Percentiles rank a stretch among this genome's conserved stretches.
phyloP scores from a whole-genome alignment of 2,797 vertebrate genomes.

The Esox lucius region DNA sequence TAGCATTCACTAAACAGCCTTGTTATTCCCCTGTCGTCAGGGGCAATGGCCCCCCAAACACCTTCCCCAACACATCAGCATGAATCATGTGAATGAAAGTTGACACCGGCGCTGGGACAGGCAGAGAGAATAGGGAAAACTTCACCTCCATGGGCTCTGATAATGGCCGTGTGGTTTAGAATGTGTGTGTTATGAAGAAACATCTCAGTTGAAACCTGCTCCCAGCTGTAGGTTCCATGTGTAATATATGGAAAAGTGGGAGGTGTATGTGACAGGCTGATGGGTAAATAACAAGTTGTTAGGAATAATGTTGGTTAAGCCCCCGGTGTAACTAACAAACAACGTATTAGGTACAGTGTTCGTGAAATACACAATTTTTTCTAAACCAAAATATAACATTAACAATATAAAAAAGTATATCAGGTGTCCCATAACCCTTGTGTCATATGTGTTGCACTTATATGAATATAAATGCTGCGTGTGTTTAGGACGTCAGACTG shows the following conservation, averaged over 20 bases:
- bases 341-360: not conserved
- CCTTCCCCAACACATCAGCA: constrained; percentile 39
- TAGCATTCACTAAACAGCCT: constrained; percentile 56
- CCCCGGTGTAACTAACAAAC: not conserved
- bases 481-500: not conserved
- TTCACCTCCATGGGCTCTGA: not conserved
- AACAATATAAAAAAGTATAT: not conserved
- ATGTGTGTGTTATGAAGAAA: not conserved
- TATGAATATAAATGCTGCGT: not conserved
- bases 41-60: constrained; percentile 19
- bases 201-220: constrained; percentile 14
- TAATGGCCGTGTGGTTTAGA: constrained; percentile 9
- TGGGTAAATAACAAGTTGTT: constrained; percentile 42
- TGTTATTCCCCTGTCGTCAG: constrained; percentile 40
- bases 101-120: constrained; percentile 23
- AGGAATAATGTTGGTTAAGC: constrained; percentile 46
- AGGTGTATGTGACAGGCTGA: constrained; percentile 54
- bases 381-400: not conserved
- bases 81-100: constrained; percentile 36
- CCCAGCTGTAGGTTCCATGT: constrained; percentile 44
- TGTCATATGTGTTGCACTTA: constrained; percentile 13
- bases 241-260: constrained; percentile 50
- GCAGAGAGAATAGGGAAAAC: constrained; percentile 37
- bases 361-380: not conserved
- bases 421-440: not conserved